Percentiles rank a stretch among this genome's conserved stretches.
Conservation (phyloP, 2,113 vertebrate genomes). For the Cyanoderma ruficeps region DNA sequence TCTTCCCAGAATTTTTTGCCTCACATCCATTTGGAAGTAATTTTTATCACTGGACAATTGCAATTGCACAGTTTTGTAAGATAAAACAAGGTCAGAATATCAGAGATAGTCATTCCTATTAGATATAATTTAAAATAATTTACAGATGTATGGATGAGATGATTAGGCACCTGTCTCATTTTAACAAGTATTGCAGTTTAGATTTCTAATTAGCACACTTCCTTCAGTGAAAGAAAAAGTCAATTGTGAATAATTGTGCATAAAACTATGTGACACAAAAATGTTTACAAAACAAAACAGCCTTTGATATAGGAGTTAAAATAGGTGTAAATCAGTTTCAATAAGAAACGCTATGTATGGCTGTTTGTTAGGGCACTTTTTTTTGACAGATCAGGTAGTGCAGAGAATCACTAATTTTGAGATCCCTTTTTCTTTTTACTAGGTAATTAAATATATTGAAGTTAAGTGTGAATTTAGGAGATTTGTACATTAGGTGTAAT, state of each 20-base stretch:
- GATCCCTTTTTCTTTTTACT: neutral
- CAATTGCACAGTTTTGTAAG: neutral
- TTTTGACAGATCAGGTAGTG: neutral
- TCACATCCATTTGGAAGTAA: neutral
- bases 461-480: neutral
- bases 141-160: conserved; percentile 9
- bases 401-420: neutral
- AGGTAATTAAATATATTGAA: neutral
- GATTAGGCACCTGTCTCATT: conserved; percentile 25
- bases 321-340: neutral
- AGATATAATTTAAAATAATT: neutral
- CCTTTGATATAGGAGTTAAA: conserved; percentile 17
- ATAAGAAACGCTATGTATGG: neutral
- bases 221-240: conserved; percentile 9
- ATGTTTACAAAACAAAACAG: neutral
- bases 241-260: neutral
- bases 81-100: neutral
- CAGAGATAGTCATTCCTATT: neutral
- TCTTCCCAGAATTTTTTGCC: neutral
- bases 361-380: neutral
- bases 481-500: neutral
- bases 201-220: conserved; percentile 51
- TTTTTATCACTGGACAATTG: neutral
- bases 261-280: neutral
- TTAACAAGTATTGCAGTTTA: neutral